These are phyloP conservation scores for Rhynchonycteris naso DNA, from an alignment of 2,797 vertebrate genomes.

Conservation along the genomic window DNA sequence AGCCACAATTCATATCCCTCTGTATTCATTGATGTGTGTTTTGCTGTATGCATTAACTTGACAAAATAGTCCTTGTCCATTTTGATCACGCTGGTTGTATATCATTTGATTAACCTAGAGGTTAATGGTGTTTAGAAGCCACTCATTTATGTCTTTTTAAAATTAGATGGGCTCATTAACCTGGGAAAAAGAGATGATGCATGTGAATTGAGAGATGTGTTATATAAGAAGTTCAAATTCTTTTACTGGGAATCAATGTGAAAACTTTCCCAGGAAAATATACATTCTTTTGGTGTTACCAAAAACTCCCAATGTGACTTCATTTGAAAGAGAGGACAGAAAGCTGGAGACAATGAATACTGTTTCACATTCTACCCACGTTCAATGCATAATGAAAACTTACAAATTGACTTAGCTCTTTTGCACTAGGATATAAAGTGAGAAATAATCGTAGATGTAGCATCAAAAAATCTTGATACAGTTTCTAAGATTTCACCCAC, in stretches of 20 bases:
- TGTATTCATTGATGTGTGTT: not conserved
- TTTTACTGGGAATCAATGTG: not conserved
- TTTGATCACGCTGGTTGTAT: not conserved
- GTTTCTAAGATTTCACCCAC: not conserved
- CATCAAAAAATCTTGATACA: not conserved
- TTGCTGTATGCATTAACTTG: not conserved
- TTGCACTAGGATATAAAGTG: not conserved
- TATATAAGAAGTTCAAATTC: not conserved
- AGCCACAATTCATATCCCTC: not conserved
- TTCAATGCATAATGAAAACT: not conserved
- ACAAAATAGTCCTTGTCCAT: not conserved
- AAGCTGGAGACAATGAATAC: not conserved
- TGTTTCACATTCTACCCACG: not conserved
- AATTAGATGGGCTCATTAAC: not conserved
- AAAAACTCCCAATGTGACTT: not conserved
- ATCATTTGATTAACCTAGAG: not conserved
- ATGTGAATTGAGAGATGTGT: not conserved
- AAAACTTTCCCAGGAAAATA: not conserved
- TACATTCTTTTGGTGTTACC: not conserved
- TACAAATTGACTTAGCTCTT: not conserved
- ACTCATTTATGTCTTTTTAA: constrained; percentile 16
- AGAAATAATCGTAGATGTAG: not conserved
- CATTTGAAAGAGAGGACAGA: not conserved
- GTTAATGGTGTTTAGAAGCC: not conserved
- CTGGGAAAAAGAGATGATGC: not conserved